Base-by-base conservation (phyloP, 2,797 vertebrate species). In the Cichlasoma orientale region DNA sequence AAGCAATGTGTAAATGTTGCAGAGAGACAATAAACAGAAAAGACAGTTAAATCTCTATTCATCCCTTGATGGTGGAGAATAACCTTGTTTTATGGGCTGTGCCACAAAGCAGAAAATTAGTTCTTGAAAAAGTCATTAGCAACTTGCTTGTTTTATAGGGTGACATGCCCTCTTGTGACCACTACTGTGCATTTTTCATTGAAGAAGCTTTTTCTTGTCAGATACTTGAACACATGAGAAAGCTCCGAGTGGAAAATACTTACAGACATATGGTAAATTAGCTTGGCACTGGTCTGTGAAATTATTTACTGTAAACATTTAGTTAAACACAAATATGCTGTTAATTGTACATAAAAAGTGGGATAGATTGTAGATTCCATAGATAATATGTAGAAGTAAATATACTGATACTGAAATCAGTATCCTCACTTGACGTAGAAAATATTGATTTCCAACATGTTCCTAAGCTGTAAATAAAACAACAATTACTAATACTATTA, bases 121-220 rank as follows among this genome's bases (percentile, higher is more conserved):
- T 93, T 95, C 92, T 91, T 94, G 92, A 93, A 95, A 95, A 96
- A 93, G 91, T 95, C 92, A 95, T 94, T 95, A 96, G 92, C 85
- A 93, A 94, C 89, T 89, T 92, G 89, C 86, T 92, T 91, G 87
- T 88, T 95, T 95, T 95, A 95, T 92, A 91, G 85, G 92, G 91
- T 91, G 93, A 93, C 86, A 81, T 69, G 88, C 82, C 83, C 91
- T 92, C 83, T 72, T 94, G 94, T 93, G 94, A 94, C 90, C 91
- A 93, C 74, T 83, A 63, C 80, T 76, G 72, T 75, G 74, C 82
- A 75, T 86, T 90, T 87, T 88, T 80, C 82, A 86, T 78, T 31
- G 75, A 50, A 82, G 80, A 82, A 83, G 84, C 59, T 53, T 92
- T 87, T 90, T 78, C 59, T 88, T 88, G 86, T 90, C 89, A 83